Percentiles rank a stretch among this genome's conserved stretches.
phyloP scores from a whole-genome alignment of 2,888 invertebrate genomes.

The Thyatira batis region DNA sequence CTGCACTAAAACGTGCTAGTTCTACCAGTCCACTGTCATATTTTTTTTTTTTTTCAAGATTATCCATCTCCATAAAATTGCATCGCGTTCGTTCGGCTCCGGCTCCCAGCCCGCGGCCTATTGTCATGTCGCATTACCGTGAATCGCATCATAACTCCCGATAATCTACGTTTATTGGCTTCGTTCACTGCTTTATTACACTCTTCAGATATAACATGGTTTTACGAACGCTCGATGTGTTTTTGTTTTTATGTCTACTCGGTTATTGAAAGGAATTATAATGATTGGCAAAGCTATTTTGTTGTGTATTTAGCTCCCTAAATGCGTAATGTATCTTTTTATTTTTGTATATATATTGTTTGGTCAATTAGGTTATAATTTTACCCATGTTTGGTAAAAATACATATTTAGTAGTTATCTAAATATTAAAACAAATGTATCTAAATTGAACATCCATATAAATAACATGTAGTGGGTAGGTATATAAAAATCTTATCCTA shows the following conservation, averaged over 20 bases:
- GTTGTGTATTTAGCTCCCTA: too few relatives aligned
- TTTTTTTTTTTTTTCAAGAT: slow-evolving; percentile 8
- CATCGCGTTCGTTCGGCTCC: slow-evolving; percentile 15
- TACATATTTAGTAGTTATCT: too few relatives aligned
- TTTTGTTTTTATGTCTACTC: slow-evolving; percentile 15
- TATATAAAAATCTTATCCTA: too few relatives aligned
- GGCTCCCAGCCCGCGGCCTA: slow-evolving; percentile 59
- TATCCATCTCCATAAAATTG: slow-evolving; percentile 26
- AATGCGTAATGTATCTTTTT: too few relatives aligned
- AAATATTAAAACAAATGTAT: too few relatives aligned
- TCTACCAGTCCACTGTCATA: slow-evolving; percentile 16
- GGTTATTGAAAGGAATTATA: slow-evolving; percentile 5
- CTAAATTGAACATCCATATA: too few relatives aligned
- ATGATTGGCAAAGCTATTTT: slow-evolving; percentile 5
- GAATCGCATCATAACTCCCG: slow-evolving; percentile 80
- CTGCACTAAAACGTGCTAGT: slow-evolving; percentile 30
- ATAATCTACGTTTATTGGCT: slow-evolving; percentile 82
- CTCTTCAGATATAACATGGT: slow-evolving; percentile 42
- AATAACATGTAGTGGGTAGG: too few relatives aligned
- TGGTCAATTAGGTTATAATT: too few relatives aligned
- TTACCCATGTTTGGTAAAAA: too few relatives aligned
- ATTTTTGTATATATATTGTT: too few relatives aligned
- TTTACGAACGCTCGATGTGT: slow-evolving; percentile 17
- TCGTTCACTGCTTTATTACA: slow-evolving; percentile 63
- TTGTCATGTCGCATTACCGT: slow-evolving; percentile 78